A percentile compares a stretch with the other conserved stretches of the same genome.
Conservation (phyloP, 2,113 vertebrate species). For the Datnioides undecimradiatus region DNA sequence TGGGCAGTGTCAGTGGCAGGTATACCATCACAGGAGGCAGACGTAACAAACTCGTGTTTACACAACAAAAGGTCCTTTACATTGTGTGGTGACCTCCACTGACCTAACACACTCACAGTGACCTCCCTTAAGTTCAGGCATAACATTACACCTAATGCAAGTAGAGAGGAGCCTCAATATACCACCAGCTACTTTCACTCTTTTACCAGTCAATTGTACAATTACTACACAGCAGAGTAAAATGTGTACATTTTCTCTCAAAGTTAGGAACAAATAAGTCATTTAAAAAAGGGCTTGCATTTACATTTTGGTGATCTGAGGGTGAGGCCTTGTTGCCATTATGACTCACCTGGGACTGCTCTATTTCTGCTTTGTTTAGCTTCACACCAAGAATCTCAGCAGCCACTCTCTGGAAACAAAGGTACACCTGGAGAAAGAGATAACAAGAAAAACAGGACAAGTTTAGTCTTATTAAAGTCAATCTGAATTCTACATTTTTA, state of each 20-base stretch:
- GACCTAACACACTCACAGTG: constrained; percentile 71
- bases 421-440: constrained; percentile 89
- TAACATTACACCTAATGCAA: constrained; percentile 3
- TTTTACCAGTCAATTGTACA: background rate
- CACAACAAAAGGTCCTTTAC: constrained; percentile 68
- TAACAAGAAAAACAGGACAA: background rate
- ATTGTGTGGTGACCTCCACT: constrained; percentile 67
- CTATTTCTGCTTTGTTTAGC: constrained; percentile 98
- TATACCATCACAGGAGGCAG: constrained; percentile 65
- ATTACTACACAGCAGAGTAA: background rate
- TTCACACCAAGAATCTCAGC: constrained; percentile 97
- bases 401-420: constrained; percentile 98
- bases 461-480: background rate
- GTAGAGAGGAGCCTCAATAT: background rate
- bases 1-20: constrained; percentile 66
- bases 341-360: constrained; percentile 95
- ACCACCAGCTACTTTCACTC: constrained; percentile 6
- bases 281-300: background rate
- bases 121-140: constrained; percentile 57
- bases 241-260: background rate
- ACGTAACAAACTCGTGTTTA: constrained; percentile 78
- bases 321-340: background rate
- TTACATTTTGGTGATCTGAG: background rate
- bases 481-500: background rate
- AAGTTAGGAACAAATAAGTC: background rate